phyloP scores from a whole-genome alignment of 2,797 vertebrate species.

The Coreius guichenoti region DNA sequence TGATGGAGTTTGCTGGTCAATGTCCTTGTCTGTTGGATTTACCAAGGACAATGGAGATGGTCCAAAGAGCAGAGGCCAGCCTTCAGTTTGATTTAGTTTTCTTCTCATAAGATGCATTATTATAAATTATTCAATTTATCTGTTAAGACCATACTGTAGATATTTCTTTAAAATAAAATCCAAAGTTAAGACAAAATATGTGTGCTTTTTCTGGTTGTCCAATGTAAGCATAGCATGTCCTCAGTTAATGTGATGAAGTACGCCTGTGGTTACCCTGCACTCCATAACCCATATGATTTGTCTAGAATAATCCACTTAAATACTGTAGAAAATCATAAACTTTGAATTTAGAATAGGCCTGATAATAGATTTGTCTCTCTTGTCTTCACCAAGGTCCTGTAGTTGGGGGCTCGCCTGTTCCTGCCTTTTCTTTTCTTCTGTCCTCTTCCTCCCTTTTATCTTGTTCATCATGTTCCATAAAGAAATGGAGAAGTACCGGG shows the following conservation, averaged over 20 bases:
- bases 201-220: neutral
- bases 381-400: constrained; percentile 19
- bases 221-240: neutral
- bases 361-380: neutral
- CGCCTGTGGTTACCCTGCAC: too few relatives aligned
- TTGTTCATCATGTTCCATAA: constrained; percentile 85
- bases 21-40: neutral
- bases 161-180: neutral
- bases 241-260: neutral
- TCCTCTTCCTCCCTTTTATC: constrained; percentile 51
- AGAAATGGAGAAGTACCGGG: constrained; percentile 95
- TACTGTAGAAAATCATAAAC: neutral
- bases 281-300: neutral
- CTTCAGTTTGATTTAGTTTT: neutral
- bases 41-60: constrained; percentile 9
- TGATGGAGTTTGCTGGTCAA: constrained; percentile 3
- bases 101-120: neutral
- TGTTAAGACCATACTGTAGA: neutral
- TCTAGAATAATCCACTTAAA: neutral
- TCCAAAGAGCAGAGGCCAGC: neutral
- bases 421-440: constrained; percentile 14
- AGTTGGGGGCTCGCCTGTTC: neutral
- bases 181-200: neutral
- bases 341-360: neutral
- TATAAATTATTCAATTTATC: neutral